Base-by-base conservation (phyloP, 2,113 vertebrate species). In the Tautogolabrus adspersus region DNA sequence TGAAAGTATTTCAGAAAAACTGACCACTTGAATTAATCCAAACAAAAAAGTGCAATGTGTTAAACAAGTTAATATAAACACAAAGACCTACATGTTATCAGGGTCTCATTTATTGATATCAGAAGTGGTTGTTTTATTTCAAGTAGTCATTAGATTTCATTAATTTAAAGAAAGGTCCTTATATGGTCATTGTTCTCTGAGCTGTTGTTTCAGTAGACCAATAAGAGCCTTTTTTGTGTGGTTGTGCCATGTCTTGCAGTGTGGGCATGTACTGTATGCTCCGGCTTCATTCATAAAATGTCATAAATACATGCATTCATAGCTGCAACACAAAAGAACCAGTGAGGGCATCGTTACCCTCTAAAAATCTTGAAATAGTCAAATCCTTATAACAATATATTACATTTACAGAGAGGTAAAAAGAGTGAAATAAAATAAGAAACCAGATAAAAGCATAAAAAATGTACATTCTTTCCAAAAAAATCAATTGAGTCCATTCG, bases 401-500 rank as follows among this genome's bases (percentile, higher is more conserved):
- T 76, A 87, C 72, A 71, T 82, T 79, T 82, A 88, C 74, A 90
- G 58, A 83, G 76, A 89, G 40, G 58, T 84, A 85, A 64, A 84
- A 82, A 88, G 30, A 85, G 65, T 67, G 54, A 81, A 87, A 79
- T 54, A 42, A 79, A 81, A 70, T 69, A 59, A 49, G 67, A 87
- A 88, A 58, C 58, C 68, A 76, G 59, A 80, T 42, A 79, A 87
- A 81, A 85, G 38, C 21, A 75, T 71, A 44, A 75, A 69, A 89
- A 89, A 87, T 55, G 10, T 89, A 88, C 90, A 91, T 89, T 91
- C 88, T 81, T 85, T 77, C 72, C 49, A 66, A 69, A 75, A 66
- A 62, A 42, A 46, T 51, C 55, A 55, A 60, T 65, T 8, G 34
- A 68, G 68, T 86, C 59, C 40, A 18, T 72, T 61, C 7, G 38